phyloP scores from a whole-genome alignment of 2,797 vertebrate species.

The Anisognathus igniventris region DNA sequence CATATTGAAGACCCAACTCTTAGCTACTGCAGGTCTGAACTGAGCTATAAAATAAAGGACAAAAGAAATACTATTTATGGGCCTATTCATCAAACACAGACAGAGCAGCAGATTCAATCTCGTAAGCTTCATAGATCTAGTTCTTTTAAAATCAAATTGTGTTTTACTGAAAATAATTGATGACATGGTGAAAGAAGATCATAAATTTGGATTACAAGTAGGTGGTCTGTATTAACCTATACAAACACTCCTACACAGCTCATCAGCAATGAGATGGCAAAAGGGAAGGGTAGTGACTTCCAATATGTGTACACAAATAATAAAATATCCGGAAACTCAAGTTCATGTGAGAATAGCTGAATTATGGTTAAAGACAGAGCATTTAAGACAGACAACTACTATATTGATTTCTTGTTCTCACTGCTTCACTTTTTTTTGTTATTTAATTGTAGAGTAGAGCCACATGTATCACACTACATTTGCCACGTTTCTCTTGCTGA shows the following conservation, averaged over 20 bases:
- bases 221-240: constrained; percentile 39
- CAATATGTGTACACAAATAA: background rate
- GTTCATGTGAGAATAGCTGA: background rate
- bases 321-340: background rate
- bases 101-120: constrained; percentile 59
- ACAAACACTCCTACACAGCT: constrained; percentile 37
- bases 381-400: background rate
- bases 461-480: constrained; percentile 33
- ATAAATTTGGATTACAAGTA: constrained; percentile 61
- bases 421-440: constrained; percentile 11
- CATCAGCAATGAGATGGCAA: background rate
- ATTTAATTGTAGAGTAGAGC: constrained; percentile 31
- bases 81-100: constrained; percentile 47
- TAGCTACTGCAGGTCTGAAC: constrained; percentile 47
- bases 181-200: background rate
- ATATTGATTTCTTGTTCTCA: background rate
- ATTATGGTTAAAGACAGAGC: background rate
- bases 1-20: constrained; percentile 36
- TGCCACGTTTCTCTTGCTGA: constrained; percentile 30
- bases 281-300: background rate
- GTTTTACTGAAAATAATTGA: constrained; percentile 64
- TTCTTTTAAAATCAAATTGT: constrained; percentile 67
- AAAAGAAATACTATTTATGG: constrained; percentile 62
- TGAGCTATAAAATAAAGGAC: constrained; percentile 30
- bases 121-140: constrained; percentile 12